phyloP scores from a whole-genome alignment of 2,797 vertebrate genomes.

The Mormyrops attenuatus region DNA sequence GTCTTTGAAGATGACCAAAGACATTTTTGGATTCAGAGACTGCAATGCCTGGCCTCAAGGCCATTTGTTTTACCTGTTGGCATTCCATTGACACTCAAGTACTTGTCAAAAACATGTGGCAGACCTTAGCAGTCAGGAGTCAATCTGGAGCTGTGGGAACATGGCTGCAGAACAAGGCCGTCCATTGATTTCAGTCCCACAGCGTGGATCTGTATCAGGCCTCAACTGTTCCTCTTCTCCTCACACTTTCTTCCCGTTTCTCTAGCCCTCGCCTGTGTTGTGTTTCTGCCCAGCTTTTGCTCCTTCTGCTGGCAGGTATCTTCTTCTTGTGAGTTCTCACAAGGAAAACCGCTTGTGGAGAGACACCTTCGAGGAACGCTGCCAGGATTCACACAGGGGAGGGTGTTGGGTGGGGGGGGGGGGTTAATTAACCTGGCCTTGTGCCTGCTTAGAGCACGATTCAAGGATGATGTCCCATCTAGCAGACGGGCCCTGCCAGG shows the following conservation, averaged over 20 bases:
- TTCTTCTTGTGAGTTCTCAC: conserved; percentile 29
- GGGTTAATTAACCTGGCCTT: conserved; percentile 13
- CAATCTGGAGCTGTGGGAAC: background rate
- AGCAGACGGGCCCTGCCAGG: background rate
- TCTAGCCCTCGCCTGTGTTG: background rate
- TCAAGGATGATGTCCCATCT: background rate
- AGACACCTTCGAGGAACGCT: conserved; percentile 12
- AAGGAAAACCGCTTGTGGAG: conserved; percentile 43
- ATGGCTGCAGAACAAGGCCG: background rate
- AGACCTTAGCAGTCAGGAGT: background rate
- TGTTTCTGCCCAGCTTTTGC: background rate
- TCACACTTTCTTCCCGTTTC: background rate
- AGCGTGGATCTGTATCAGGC: background rate
- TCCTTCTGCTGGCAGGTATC: conserved; percentile 24
- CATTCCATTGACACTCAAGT: background rate
- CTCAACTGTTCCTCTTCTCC: background rate
- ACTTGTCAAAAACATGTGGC: background rate
- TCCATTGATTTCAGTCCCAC: background rate
- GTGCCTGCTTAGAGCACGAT: background rate
- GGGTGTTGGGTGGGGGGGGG: background rate
- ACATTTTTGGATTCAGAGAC: background rate
- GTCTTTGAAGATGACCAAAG: background rate
- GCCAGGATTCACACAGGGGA: conserved; percentile 25
- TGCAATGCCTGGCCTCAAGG: background rate
- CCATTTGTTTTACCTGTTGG: background rate